These are phyloP conservation scores for Dipodomys ordii DNA, from an alignment of 2,113 vertebrate species.

Conservation along the genomic window DNA sequence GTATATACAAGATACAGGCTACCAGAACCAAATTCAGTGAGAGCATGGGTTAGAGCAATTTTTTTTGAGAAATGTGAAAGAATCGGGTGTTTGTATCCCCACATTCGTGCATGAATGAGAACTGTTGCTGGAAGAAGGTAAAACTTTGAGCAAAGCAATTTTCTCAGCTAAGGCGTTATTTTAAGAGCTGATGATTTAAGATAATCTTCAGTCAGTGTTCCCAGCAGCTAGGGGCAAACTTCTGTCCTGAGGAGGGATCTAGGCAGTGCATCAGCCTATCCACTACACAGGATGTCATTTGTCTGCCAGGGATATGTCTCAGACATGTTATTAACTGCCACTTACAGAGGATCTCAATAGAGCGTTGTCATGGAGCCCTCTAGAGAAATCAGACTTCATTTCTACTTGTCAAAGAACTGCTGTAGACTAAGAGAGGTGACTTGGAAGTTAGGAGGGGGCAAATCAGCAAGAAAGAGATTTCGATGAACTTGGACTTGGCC, in stretches of 20 bases:
- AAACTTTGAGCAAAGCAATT: neutral
- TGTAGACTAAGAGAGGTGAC: neutral
- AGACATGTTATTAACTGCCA: slow-evolving; percentile 8
- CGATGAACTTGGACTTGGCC: neutral
- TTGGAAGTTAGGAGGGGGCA: neutral
- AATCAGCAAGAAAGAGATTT: neutral
- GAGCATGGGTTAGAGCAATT: too few relatives aligned
- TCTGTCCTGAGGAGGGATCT: neutral
- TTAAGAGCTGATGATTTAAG: neutral
- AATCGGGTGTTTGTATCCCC: neutral
- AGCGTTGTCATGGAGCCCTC: neutral
- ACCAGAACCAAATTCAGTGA: too few relatives aligned
- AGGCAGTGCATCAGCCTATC: neutral
- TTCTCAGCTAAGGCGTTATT: neutral
- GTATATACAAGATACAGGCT: too few relatives aligned
- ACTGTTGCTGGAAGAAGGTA: neutral
- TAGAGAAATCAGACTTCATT: neutral
- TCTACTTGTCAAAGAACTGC: neutral
- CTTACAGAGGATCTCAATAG: neutral
- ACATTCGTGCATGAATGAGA: neutral
- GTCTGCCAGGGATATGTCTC: neutral
- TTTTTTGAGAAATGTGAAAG: neutral
- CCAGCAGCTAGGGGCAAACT: neutral
- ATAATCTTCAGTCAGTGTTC: neutral
- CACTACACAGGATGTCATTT: neutral